phyloP scores from a whole-genome alignment of 1,140 invertebrate species.

The Ceratitis capitata region DNA sequence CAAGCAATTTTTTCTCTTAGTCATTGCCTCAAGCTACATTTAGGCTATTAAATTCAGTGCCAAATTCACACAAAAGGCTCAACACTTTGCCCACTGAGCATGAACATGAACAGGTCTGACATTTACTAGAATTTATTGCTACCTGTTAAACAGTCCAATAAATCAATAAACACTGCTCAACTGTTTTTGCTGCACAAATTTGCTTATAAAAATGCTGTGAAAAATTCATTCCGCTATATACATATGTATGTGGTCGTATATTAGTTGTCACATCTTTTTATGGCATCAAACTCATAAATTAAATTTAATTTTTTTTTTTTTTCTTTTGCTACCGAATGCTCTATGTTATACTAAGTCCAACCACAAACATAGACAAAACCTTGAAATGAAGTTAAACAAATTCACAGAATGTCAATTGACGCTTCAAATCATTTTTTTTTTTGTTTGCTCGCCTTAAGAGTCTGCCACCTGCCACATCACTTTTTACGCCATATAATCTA shows the following conservation, averaged over 20 bases:
- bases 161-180: background rate
- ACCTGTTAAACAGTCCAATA: background rate
- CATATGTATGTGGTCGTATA: no score
- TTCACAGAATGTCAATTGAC: background rate
- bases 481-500: constrained; percentile 10
- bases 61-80: no score
- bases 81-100: no score
- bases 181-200: background rate
- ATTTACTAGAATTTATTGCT: background rate
- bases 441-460: background rate
- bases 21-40: no score
- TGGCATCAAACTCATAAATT: background rate
- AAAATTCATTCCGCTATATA: no score
- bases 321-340: background rate
- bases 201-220: no score
- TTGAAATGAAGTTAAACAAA: background rate
- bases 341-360: background rate
- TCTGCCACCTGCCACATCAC: background rate
- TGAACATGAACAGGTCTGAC: background rate
- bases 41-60: no score
- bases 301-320: no score
- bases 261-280: background rate
- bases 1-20: no score
- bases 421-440: background rate
- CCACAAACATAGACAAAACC: background rate